Conservation (phyloP, 2,888 invertebrate species). For the Drosophila pegasa region DNA sequence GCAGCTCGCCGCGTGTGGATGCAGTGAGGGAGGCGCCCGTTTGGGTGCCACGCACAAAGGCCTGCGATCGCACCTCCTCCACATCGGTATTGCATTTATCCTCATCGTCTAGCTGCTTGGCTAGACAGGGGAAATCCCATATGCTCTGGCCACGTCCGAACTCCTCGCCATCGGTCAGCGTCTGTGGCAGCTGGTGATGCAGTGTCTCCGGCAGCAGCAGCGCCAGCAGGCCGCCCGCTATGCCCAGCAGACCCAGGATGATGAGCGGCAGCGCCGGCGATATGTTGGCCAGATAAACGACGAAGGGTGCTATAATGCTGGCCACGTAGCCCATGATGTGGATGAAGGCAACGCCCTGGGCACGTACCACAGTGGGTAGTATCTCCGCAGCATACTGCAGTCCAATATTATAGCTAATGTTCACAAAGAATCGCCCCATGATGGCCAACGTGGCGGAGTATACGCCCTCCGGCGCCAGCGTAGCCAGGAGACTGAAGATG, state of each 20-base stretch:
- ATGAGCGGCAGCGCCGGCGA: conserved; percentile 90
- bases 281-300: conserved; percentile 90
- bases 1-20: conserved; percentile 87
- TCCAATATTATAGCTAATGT: conserved; percentile 95
- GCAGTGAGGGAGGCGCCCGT: conserved; percentile 87
- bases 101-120: conserved; percentile 86
- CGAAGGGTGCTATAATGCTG: conserved; percentile 93
- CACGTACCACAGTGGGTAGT: conserved; percentile 93
- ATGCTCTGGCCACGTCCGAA: conserved; percentile 92
- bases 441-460: conserved; percentile 92
- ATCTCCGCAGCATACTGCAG: conserved; percentile 95
- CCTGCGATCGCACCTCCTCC: conserved; percentile 74
- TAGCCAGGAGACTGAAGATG: conserved; percentile 91
- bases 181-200: conserved; percentile 94
- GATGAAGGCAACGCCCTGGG: conserved; percentile 93
- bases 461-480: conserved; percentile 90
- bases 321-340: conserved; percentile 96
- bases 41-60: conserved; percentile 83
- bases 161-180: conserved; percentile 93
- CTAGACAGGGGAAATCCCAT: conserved; percentile 92
- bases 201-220: conserved; percentile 94
- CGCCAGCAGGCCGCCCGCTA: conserved; percentile 90
- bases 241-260: conserved; percentile 91
- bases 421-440: conserved; percentile 93
- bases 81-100: conserved; percentile 62